phyloP scores from a whole-genome alignment of 2,888 invertebrate genomes.

The Drosophila incognita region DNA sequence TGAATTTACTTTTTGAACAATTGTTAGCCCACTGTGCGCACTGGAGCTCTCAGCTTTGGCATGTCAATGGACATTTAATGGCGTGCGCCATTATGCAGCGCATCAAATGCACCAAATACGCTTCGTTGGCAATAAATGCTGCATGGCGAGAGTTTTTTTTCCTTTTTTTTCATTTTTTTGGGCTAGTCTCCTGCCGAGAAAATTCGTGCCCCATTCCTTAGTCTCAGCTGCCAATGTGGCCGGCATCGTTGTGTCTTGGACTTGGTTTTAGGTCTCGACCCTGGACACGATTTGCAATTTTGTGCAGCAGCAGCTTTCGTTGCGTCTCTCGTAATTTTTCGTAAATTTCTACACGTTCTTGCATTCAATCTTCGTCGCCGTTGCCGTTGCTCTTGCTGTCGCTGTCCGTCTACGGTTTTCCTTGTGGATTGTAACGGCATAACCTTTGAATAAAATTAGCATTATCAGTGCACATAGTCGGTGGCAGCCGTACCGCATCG shows the following conservation, averaged over 20 bases:
- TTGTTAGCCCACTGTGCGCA: slow-evolving; percentile 52
- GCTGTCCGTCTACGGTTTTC: slow-evolving; percentile 28
- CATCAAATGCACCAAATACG: slow-evolving; percentile 83
- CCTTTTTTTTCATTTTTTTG: neutral
- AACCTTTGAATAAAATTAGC: slow-evolving; percentile 81
- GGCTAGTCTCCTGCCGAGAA: slow-evolving; percentile 30
- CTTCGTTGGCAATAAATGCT: slow-evolving; percentile 81
- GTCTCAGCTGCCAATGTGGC: slow-evolving; percentile 54
- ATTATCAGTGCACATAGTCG: slow-evolving; percentile 60
- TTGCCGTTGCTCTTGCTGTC: slow-evolving; percentile 6
- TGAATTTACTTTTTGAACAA: neutral
- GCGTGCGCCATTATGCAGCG: slow-evolving; percentile 82
- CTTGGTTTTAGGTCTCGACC: slow-evolving; percentile 46
- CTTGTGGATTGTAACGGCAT: slow-evolving; percentile 63
- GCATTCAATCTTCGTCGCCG: slow-evolving; percentile 81
- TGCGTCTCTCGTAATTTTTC: slow-evolving; percentile 78
- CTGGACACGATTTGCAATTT: slow-evolving; percentile 79
- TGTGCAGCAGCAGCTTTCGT: slow-evolving; percentile 63
- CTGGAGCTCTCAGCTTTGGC: slow-evolving; percentile 44
- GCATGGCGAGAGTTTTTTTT: slow-evolving; percentile 63
- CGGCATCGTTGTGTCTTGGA: slow-evolving; percentile 28
- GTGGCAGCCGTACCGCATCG: slow-evolving; percentile 35
- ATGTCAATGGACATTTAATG: slow-evolving; percentile 83
- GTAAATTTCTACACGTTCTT: slow-evolving; percentile 80
- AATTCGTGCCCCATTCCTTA: slow-evolving; percentile 20